Base-by-base conservation (phyloP, 64 coral and sea anemone species). In the Pocillopora verrucosa region DNA sequence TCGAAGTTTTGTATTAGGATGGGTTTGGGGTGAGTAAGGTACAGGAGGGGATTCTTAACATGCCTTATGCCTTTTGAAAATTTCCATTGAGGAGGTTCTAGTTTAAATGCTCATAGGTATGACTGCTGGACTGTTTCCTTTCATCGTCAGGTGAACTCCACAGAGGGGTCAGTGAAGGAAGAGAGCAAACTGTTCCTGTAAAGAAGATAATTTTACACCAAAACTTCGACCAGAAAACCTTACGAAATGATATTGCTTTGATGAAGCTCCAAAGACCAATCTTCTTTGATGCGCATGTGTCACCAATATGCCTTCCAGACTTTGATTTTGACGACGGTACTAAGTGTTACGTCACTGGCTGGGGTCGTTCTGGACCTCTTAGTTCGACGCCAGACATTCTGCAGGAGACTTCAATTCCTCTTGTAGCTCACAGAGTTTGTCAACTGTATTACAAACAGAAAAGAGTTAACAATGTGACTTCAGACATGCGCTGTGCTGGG, bases 261-360 rank as follows among this genome's bases (percentile, higher is more conserved):
- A 68, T 92, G 25, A 92, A 80, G 72, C 90, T 92, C 0, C 69
- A 80, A n/a, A 60, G 17, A 11, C 82, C 82, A 20, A 92, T 92
- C 38, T 15, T 65, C 22, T 92, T 87, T 60, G 77, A 92, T 61
- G 60, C 76, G 22, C 34, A 92, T 73, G 83, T 87, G 7, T 92
- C 76, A 1, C 90, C 82, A 16, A 61, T 92, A 20, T 92, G 90
- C 45, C 72, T 92, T 34, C 75, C 90, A 22, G 24, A 86, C 45
- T 77, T 69, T 34, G 83, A 86, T 61, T 87, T 92, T 60, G 58
- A 56, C 13, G 62, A 75, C 9, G 82, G 75, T 17, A 87, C 90
- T 41, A 77, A 61, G 3, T 92, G 90, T 80, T 92, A 92, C 75
- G 90, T 92, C 41, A 78, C 90, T 2, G 90, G 90, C 13, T 92